phyloP scores from a whole-genome alignment of 2,888 invertebrate genomes.

The Malthinus seriepunctatus region DNA sequence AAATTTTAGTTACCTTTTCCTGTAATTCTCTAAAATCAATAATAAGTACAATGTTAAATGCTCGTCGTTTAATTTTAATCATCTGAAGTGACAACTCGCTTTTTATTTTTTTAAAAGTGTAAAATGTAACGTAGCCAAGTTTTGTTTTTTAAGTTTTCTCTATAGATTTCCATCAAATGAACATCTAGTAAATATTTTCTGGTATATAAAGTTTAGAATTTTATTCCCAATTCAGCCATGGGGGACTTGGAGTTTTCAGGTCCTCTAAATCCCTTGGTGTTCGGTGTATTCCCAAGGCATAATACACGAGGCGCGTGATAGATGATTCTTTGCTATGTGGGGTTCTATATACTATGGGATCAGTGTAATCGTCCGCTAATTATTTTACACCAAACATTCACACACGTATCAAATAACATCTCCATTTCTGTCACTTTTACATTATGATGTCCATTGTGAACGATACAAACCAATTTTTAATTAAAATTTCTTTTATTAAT shows the following conservation, averaged over 20 bases:
- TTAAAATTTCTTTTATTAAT: not conserved
- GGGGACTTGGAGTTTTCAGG: slow-evolving; percentile 24
- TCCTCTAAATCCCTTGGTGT: slow-evolving; percentile 32
- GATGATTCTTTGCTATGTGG: slow-evolving; percentile 27
- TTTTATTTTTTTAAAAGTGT: too few relatives aligned
- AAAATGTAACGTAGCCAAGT: too few relatives aligned
- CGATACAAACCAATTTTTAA: not conserved
- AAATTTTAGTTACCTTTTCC: too few relatives aligned
- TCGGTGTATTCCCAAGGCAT: slow-evolving; percentile 28
- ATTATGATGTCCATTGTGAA: not conserved
- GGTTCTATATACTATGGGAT: slow-evolving; percentile 22
- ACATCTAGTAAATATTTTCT: slow-evolving; percentile 17
- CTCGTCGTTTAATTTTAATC: too few relatives aligned
- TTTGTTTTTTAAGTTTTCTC: too few relatives aligned
- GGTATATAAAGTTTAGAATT: slow-evolving; percentile 29
- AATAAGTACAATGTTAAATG: too few relatives aligned
- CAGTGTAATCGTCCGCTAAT: slow-evolving; percentile 35
- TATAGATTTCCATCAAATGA: slow-evolving; percentile 15
- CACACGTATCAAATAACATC: slow-evolving; percentile 32
- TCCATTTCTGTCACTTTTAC: slow-evolving; percentile 12
- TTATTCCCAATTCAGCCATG: slow-evolving; percentile 23
- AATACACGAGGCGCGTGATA: slow-evolving; percentile 32
- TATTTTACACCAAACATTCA: slow-evolving; percentile 36
- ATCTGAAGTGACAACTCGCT: too few relatives aligned
- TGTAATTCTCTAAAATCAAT: too few relatives aligned